Evolutionary conservation across 2,797 vertebrate genomes (phyloP).

Genomic region (Anniella stebbinsi): DNA sequence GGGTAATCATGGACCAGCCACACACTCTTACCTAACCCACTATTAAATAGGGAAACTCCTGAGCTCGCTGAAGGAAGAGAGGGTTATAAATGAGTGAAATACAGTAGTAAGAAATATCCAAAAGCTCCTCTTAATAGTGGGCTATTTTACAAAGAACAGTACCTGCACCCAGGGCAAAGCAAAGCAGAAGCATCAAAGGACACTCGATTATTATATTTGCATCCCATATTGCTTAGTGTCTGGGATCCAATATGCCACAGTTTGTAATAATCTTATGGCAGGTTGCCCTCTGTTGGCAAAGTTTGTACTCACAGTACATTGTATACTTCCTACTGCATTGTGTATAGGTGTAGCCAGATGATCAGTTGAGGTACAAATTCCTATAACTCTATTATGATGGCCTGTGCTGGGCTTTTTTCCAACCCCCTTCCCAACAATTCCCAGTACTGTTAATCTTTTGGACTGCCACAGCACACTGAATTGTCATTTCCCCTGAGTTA

Average conservation of each 20-base stretch:
- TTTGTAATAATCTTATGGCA: slow-evolving; percentile 1
- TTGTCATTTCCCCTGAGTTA: background rate
- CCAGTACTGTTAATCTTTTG: background rate
- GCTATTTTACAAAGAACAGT: background rate
- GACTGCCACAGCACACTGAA: background rate
- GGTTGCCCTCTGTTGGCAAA: slow-evolving; percentile 38
- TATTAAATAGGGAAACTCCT: background rate
- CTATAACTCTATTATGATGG: too few species aligned
- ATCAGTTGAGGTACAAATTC: background rate
- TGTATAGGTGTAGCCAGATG: background rate
- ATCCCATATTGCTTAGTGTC: background rate
- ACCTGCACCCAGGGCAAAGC: background rate
- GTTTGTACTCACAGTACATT: background rate
- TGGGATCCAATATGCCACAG: background rate
- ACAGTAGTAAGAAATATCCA: background rate
- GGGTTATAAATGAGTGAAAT: background rate
- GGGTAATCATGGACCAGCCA: background rate
- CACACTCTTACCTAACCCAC: background rate
- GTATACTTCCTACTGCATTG: background rate
- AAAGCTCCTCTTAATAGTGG: background rate
- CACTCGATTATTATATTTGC: background rate
- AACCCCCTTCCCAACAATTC: background rate
- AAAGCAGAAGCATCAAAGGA: background rate
- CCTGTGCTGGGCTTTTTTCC: background rate
- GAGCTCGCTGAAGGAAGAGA: background rate